Conservation (phyloP, 2,888 invertebrate species). For the Homarus gammarus region DNA sequence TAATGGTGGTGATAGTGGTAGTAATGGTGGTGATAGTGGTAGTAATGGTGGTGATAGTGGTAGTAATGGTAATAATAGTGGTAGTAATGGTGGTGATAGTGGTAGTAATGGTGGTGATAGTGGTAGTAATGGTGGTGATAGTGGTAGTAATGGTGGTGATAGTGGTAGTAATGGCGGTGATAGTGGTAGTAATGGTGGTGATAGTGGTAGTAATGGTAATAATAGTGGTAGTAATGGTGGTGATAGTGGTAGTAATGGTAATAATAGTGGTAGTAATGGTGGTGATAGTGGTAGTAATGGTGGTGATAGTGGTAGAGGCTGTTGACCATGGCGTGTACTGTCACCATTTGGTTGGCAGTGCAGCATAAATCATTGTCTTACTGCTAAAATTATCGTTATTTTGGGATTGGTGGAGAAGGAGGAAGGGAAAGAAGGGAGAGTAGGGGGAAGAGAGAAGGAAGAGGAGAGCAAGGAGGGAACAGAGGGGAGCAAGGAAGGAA, state of each 20-base stretch:
- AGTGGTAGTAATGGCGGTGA: too few relatives aligned
- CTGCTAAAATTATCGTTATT: too few relatives aligned
- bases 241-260: too few relatives aligned
- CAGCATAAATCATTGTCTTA: too few relatives aligned
- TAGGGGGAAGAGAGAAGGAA: neutral
- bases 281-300: neutral
- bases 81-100: neutral
- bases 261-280: neutral
- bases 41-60: neutral
- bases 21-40: neutral
- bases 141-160: too few relatives aligned
- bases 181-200: too few relatives aligned
- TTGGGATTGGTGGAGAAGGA: neutral
- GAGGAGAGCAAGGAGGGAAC: neutral
- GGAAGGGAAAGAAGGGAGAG: neutral
- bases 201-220: too few relatives aligned
- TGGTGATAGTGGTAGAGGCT: neutral
- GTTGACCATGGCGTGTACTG: too few relatives aligned
- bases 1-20: too few relatives aligned
- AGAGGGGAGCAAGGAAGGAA: neutral
- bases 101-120: neutral
- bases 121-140: too few relatives aligned
- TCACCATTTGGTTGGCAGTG: too few relatives aligned
- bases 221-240: too few relatives aligned
- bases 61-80: neutral